A percentile compares a stretch with the other conserved stretches of the same genome.
phyloP scores from a whole-genome alignment of 2,797 vertebrate species.

The Coranthus polyacanthus region DNA sequence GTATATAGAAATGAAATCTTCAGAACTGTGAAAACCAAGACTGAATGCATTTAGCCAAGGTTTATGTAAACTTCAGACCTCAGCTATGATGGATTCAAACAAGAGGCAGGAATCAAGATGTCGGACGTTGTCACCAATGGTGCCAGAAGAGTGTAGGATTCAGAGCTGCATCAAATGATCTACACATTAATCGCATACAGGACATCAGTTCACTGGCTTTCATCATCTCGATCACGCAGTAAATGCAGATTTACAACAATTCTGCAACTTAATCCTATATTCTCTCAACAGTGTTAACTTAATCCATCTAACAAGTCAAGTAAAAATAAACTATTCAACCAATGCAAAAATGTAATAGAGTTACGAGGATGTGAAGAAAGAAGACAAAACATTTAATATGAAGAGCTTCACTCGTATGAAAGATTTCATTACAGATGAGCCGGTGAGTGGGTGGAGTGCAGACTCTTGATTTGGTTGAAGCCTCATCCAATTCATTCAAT shows the following conservation, averaged over 20 bases:
- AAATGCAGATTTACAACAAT: neutral
- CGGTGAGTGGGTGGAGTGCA: constrained; percentile 25
- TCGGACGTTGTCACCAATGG: constrained; percentile 39
- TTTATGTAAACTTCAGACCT: too few species aligned
- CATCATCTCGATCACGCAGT: constrained; percentile 24
- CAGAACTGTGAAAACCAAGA: too few species aligned
- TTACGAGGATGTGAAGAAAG: neutral
- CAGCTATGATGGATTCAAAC: constrained; percentile 32
- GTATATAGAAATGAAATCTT: too few species aligned
- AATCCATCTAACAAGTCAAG: neutral
- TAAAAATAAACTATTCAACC: neutral
- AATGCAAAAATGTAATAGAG: neutral
- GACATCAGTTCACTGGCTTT: constrained; percentile 22
- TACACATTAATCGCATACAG: constrained; percentile 27
- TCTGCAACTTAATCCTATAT: neutral
- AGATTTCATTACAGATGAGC: constrained; percentile 48
- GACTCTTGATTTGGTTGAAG: constrained; percentile 32
- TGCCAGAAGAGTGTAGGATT: constrained; percentile 40
- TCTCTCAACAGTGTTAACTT: neutral
- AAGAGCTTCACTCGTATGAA: constrained; percentile 20
- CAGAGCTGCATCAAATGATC: constrained; percentile 6
- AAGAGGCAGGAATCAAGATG: constrained; percentile 15
- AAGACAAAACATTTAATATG: constrained; percentile 28
- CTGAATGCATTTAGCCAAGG: too few species aligned
- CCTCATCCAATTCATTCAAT: constrained; percentile 65